phyloP scores from a whole-genome alignment of 1,140 invertebrate genomes.

The Mizuhopecten yessoensis region DNA sequence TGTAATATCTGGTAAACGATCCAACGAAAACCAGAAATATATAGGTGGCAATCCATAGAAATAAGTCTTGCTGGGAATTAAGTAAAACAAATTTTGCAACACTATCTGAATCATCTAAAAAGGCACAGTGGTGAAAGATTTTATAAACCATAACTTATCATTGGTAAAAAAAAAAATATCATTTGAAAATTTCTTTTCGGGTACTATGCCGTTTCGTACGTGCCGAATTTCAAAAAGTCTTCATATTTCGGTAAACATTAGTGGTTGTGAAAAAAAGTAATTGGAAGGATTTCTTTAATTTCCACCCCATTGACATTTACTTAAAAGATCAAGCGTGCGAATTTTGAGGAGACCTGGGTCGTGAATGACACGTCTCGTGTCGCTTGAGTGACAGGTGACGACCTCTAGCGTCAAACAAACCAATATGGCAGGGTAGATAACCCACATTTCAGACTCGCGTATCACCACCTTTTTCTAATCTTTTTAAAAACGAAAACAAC shows the following conservation, averaged over 20 bases:
- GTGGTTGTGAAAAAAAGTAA: not conserved
- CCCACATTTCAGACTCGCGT: not conserved
- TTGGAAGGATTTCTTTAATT: not conserved
- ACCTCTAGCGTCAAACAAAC: conserved; percentile 32
- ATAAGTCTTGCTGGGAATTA: not conserved
- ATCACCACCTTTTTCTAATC: conserved; percentile 36
- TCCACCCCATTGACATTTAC: not conserved
- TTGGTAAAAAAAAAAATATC: not conserved
- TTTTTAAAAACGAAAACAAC: not conserved
- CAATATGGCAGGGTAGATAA: conserved; percentile 7
- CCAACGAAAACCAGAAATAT: not conserved
- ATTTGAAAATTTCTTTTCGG: not conserved
- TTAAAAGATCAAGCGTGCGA: not conserved
- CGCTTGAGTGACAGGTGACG: not conserved
- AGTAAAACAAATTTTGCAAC: not conserved
- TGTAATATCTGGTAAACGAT: not conserved
- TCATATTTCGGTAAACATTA: not conserved
- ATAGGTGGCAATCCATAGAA: not conserved
- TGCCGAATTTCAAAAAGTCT: not conserved
- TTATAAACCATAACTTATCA: conserved; percentile 1
- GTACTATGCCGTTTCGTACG: not conserved
- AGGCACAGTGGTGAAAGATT: not conserved
- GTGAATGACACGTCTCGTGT: not conserved
- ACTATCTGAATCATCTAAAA: conserved; percentile 16
- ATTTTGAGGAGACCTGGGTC: not conserved